Evolutionary conservation across 2,113 vertebrate species (phyloP).

Genomic region (Meriones unguiculatus): DNA sequence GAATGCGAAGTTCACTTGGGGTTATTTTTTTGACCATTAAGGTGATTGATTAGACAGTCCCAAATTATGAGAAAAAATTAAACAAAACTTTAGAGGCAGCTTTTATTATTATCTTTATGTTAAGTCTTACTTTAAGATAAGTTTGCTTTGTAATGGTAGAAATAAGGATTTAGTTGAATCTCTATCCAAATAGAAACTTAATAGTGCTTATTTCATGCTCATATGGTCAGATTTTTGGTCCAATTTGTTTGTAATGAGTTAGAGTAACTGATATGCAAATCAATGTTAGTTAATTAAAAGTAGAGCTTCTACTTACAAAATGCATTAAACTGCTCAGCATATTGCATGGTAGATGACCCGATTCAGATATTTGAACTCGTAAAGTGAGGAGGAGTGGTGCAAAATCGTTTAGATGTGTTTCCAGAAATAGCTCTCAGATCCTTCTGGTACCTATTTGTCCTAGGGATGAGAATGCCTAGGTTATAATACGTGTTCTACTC

Average conservation of each 20-base stretch:
- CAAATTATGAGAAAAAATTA: conserved; percentile 11
- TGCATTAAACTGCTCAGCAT: conserved; percentile 45
- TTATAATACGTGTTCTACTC: neutral
- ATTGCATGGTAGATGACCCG: conserved; percentile 21
- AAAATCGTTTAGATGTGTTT: conserved; percentile 32
- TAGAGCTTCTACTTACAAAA: conserved; percentile 53
- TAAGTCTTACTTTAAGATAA: conserved; percentile 28
- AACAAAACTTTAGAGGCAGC: neutral
- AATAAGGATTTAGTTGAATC: conserved; percentile 43
- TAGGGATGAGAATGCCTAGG: neutral
- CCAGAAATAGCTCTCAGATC: neutral
- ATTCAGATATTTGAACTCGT: conserved; percentile 69
- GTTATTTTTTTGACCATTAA: neutral
- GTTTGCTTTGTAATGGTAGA: conserved; percentile 56
- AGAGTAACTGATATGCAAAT: conserved; percentile 64
- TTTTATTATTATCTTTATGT: neutral
- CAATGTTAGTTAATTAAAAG: conserved; percentile 63
- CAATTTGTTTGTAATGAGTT: conserved; percentile 77
- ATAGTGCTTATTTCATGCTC: conserved; percentile 79
- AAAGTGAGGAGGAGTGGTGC: conserved; percentile 45
- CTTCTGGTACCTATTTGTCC: neutral
- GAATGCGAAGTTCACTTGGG: neutral
- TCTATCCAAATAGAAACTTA: conserved; percentile 78
- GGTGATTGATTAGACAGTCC: neutral
- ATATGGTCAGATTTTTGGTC: conserved; percentile 74